Base-by-base conservation (phyloP, 2,888 invertebrate species). In the Apodemia zela region DNA sequence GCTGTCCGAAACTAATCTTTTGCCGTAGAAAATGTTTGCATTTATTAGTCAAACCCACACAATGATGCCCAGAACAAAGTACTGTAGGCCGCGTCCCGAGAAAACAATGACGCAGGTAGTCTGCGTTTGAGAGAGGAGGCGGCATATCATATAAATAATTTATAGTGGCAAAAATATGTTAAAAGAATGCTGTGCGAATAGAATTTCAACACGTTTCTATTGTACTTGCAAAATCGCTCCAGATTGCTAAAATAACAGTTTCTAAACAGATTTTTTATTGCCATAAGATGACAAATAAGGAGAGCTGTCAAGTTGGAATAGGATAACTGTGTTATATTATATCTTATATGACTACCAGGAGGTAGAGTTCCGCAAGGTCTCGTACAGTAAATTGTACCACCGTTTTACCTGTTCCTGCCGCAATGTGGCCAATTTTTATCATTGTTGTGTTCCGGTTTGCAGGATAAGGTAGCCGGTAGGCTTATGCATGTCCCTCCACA, bases 1-100 rank as follows among this genome's bases (percentile, higher is more conserved):
- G 61, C 63, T 59, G 63, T 66, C 67, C 65, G 67, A 65, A 67
- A 63, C 69, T 64, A 69, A 67, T 66, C 62, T 66, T 63, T 63
- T 66, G 63, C 63, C 62, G 59, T 65, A 61, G 59, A 62, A 67
- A 61, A 54, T 15, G 54, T 54, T 13, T 54, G 21, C 25, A 54
- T 54, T 54, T 54, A 54, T 54, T 54, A 54, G 54, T 6, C 42
- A 45, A 45, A 45, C n/a, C 42, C 42, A 45, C 42, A 45, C 42
- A 45, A 45, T 45, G 42, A 45, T n/a, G 42, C 3, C 11, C 42
- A 45, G 42, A 45, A 49, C 49, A 49, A 18, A 49, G 11, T 49
- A 49, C 18, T 49, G 49, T 18, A 10, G 49, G 18, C 49, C 17
- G 8, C 49, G 11, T 18, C 49, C 49, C 18, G 18, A n/a, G 49